These are phyloP conservation scores for Geopemphigus sp. DNA, from an alignment of 1,140 invertebrate species.

Conservation along the genomic window DNA sequence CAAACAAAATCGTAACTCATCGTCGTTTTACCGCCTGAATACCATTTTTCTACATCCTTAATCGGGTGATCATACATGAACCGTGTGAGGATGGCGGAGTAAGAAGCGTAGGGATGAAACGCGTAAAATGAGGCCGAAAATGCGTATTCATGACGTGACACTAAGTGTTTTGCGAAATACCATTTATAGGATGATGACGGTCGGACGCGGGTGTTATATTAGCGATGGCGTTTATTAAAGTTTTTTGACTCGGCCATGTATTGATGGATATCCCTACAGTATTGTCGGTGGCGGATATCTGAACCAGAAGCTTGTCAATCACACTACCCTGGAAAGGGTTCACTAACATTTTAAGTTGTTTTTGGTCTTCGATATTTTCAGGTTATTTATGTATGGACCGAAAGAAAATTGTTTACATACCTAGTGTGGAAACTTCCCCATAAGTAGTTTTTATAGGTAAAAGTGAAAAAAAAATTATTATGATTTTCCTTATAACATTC, in stretches of 20 bases:
- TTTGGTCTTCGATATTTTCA: not conserved
- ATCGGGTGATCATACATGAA: not conserved
- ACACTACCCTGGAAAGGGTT: not conserved
- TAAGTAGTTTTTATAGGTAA: not conserved
- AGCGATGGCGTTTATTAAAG: not conserved
- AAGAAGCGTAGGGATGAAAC: too few species aligned
- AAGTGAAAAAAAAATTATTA: not conserved
- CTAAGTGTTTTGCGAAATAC: not conserved
- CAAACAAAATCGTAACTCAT: constrained; percentile 19
- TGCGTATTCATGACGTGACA: not conserved
- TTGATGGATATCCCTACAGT: not conserved
- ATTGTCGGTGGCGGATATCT: not conserved
- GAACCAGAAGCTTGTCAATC: not conserved
- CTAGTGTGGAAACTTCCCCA: not conserved
- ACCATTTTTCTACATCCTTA: not conserved
- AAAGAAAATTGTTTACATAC: not conserved
- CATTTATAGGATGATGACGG: too few species aligned
- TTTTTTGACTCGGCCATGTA: not conserved
- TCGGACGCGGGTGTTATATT: not conserved
- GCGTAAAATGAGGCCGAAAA: not conserved
- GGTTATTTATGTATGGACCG: too few species aligned
- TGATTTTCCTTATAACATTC: too few species aligned
- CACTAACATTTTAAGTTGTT: not conserved
- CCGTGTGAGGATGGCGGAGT: too few species aligned
- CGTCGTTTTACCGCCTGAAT: constrained; percentile 11